phyloP scores from a whole-genome alignment of 2,888 invertebrate genomes.

The Folsomia manolachei region DNA sequence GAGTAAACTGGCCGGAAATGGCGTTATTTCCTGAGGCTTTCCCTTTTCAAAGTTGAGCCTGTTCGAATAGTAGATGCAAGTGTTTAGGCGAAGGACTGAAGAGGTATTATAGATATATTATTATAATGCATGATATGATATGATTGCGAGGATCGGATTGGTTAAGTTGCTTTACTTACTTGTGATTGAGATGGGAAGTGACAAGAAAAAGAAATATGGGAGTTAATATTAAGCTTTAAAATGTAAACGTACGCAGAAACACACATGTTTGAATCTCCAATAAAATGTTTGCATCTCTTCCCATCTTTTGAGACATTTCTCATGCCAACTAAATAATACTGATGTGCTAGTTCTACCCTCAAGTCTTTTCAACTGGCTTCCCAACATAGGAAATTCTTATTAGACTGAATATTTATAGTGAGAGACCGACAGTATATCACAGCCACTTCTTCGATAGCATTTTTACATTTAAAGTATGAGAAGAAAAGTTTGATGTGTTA shows the following conservation, averaged over 20 bases:
- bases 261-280: background rate
- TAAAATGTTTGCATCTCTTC: background rate
- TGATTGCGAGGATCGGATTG: background rate
- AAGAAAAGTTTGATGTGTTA: background rate
- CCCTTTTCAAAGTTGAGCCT: background rate
- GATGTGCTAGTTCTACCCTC: background rate
- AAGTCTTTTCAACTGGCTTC: no score
- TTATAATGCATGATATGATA: background rate
- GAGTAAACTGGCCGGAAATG: slow-evolving; percentile 4
- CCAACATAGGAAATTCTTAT: no score
- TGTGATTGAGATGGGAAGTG: background rate
- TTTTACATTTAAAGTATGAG: background rate
- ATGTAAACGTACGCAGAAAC: no score
- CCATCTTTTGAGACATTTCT: background rate
- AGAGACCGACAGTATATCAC: background rate
- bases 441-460: background rate
- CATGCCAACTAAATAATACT: background rate
- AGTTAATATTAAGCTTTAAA: background rate
- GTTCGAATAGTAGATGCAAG: no score
- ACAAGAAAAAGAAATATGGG: background rate
- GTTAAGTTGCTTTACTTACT: background rate
- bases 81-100: background rate
- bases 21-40: background rate
- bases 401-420: no score
- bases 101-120: background rate